A percentile compares a stretch with the other conserved stretches of the same genome.
Conservation (phyloP, 2,113 vertebrate genomes). For the Marcusenius ussheri region DNA sequence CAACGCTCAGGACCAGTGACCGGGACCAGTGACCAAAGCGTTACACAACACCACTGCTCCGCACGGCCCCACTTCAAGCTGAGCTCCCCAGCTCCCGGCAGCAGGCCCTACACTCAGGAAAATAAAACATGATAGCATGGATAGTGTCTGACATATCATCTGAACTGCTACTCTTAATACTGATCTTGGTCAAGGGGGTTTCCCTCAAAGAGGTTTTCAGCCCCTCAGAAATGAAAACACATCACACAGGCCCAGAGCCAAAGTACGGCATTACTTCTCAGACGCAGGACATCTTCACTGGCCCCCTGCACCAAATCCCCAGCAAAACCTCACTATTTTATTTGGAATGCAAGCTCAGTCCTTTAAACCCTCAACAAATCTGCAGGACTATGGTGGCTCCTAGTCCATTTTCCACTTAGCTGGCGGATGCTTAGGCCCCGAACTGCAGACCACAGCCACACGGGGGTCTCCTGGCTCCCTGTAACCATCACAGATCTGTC, state of each 20-base stretch:
- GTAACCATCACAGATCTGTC: background rate
- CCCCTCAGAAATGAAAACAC: background rate
- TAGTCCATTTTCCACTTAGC: constrained; percentile 56
- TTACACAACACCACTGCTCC: background rate
- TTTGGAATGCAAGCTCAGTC: constrained; percentile 39
- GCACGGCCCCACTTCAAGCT: background rate
- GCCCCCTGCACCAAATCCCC: constrained; percentile 45
- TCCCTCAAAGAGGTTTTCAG: background rate
- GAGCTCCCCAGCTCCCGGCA: background rate
- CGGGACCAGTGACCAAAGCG: background rate
- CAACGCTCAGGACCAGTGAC: background rate
- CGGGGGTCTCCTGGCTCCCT: background rate
- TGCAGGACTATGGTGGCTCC: constrained; percentile 51
- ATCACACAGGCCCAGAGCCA: background rate
- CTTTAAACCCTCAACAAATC: constrained; percentile 48
- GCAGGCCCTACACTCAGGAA: background rate
- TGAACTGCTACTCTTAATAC: background rate
- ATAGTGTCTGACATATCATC: background rate
- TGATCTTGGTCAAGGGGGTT: background rate
- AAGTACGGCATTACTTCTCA: constrained; percentile 24
- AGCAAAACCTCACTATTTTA: constrained; percentile 48
- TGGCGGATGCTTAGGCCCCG: constrained; percentile 51
- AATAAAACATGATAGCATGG: background rate
- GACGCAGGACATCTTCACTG: constrained; percentile 41
- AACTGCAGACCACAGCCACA: constrained; percentile 28